Conservation (phyloP, 2,113 vertebrate species). For the crab-eating macaque (Macaca fascicularis) region T2T-MFA8v1.1 NC_088384.1:80321001-80321500, state of each 20-base stretch:
- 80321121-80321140: background rate
- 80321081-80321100: background rate
- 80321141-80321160: background rate
- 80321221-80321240: slow-evolving; percentile 2
- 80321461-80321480: background rate
- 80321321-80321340: slow-evolving; percentile 3
- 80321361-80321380: slow-evolving; percentile 16
- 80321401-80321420: slow-evolving; percentile 11
- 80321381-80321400: background rate
- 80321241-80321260: slow-evolving; percentile 55
- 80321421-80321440: background rate
- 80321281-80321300: slow-evolving; percentile 41
- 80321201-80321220: slow-evolving; percentile 37
- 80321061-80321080: background rate
- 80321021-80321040: background rate
- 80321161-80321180: background rate
- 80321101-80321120: background rate
- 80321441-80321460: background rate
- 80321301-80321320: slow-evolving; percentile 51
- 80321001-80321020: background rate
- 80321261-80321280: slow-evolving; percentile 44
- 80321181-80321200: slow-evolving; percentile 38
- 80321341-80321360: slow-evolving; percentile 30
- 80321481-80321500: background rate
- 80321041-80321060: background rate